Base-by-base conservation (phyloP, 2,888 invertebrate genomes). In the Agrilus mali region DNA sequence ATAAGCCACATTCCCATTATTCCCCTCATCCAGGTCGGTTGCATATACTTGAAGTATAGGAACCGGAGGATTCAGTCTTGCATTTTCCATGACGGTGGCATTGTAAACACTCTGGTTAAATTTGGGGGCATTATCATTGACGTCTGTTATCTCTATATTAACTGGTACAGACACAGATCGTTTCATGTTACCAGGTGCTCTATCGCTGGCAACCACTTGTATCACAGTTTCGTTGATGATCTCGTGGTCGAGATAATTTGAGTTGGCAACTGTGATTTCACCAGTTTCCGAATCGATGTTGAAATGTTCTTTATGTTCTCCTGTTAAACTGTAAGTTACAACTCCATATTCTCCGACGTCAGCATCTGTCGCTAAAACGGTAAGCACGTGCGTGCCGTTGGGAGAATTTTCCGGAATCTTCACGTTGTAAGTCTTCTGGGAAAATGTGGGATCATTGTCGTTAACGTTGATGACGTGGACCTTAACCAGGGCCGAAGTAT, bases 81-180 rank as follows among this genome's bases (percentile, higher is more conserved):
- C 72, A 62, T 88, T 90, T 63, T 93, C 92, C 0, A 86, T 84
- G 12, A 93, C 84, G 0, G 80, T 83, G 1, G 83, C 80, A 53
- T 79, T 77, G 64, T 90, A 93, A 7, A 76, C 76, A 38, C 77
- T 76, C 53, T 84, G 82, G 0, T 76, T 77, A 64, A 95, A 94
- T 36, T 78, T 68, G 0, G 94, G 94, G 0, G 80, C 68, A 66
- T 93, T 89, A 65, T 94, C 93, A 64, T 94, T 93, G n/a, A 86
- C 77, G 62, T 94, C 93, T 20, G 76, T 60, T 8, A 93, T 73
- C 63, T 79, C 80, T 36, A 90, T 77, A 57, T 82, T 76, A 2
- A 89, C 85, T 17, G 83, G 84, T 1, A 85, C 85, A 15, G 83
- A 79, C n/a, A 79, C 76, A 2, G 78, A 77, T 54, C 83, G 76